Conservation (phyloP, 2,888 invertebrate genomes). For the Linnaemya tessellans region DNA sequence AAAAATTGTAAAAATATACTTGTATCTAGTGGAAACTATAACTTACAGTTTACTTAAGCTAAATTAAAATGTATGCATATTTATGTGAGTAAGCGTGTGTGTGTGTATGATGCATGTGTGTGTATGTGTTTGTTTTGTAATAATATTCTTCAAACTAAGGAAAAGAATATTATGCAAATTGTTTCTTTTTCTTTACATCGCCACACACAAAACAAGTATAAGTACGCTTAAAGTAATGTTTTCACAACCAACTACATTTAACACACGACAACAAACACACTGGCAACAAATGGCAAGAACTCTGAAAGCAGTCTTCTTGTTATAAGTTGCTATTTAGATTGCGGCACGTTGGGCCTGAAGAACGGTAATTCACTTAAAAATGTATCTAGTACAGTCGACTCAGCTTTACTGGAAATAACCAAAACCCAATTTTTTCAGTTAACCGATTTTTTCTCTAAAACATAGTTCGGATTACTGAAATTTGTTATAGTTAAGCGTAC, state of each 20-base stretch:
- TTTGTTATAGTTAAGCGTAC: too few species aligned
- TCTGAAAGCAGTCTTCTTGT: not conserved
- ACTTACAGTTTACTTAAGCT: conserved; percentile 49
- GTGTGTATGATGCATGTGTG: too few species aligned
- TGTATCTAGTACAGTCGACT: too few species aligned
- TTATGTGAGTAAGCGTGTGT: conserved; percentile 16
- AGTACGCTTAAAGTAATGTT: conserved; percentile 40
- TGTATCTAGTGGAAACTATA: conserved; percentile 9
- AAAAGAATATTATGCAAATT: conserved; percentile 41
- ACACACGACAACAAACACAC: not conserved
- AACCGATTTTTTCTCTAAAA: too few species aligned
- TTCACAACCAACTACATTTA: conserved; percentile 22
- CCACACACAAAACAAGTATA: not conserved
- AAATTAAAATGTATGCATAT: conserved; percentile 47
- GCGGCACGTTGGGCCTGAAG: not conserved
- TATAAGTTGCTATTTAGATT: not conserved
- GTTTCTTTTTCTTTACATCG: not conserved
- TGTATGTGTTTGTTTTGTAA: conserved; percentile 5
- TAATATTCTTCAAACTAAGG: not conserved
- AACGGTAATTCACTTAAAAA: too few species aligned
- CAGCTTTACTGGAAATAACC: too few species aligned
- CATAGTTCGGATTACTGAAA: too few species aligned
- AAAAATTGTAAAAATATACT: not conserved
- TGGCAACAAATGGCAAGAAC: not conserved
- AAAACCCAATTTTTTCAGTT: too few species aligned